Percentiles rank a stretch among this genome's conserved stretches.
phyloP scores from a whole-genome alignment of 2,797 vertebrate genomes.

The Zonotrichia albicollis region DNA sequence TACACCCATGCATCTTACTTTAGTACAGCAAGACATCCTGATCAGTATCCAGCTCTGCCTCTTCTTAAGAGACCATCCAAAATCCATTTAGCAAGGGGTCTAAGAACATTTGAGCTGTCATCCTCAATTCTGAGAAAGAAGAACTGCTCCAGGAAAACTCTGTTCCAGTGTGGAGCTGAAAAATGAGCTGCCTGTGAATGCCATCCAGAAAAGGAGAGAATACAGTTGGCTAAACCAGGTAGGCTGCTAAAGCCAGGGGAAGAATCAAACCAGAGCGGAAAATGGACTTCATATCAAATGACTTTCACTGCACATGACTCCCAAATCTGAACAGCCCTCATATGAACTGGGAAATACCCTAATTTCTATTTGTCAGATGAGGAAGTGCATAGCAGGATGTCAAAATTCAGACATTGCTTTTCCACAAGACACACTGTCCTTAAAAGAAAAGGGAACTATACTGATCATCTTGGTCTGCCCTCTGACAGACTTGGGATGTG shows the following conservation, averaged over 20 bases:
- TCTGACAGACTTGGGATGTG: not conserved
- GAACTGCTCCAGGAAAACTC: not conserved
- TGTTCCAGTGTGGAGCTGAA: not conserved
- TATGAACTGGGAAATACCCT: not conserved
- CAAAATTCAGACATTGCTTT: not conserved
- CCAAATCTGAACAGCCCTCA: not conserved
- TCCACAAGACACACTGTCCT: not conserved
- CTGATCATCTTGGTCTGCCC: not conserved
- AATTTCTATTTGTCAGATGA: not conserved
- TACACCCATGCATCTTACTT: not conserved
- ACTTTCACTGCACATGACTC: accelerated
- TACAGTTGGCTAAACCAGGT: not conserved
- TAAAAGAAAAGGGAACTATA: not conserved
- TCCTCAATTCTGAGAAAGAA: not conserved
- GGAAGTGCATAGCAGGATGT: not conserved
- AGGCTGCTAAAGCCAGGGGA: not conserved
- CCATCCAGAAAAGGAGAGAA: not conserved
- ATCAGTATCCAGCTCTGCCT: not conserved
- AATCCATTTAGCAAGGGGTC: not conserved
- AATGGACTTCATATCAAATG: not conserved
- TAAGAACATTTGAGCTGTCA: not conserved
- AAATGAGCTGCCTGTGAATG: not conserved
- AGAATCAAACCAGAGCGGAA: not conserved
- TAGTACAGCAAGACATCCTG: not conserved
- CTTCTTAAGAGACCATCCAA: not conserved